Evolutionary conservation across 1,140 invertebrate species (phyloP), one percentile per base, ranked within the genome.

Genomic region (Conus betulinus): DNA sequence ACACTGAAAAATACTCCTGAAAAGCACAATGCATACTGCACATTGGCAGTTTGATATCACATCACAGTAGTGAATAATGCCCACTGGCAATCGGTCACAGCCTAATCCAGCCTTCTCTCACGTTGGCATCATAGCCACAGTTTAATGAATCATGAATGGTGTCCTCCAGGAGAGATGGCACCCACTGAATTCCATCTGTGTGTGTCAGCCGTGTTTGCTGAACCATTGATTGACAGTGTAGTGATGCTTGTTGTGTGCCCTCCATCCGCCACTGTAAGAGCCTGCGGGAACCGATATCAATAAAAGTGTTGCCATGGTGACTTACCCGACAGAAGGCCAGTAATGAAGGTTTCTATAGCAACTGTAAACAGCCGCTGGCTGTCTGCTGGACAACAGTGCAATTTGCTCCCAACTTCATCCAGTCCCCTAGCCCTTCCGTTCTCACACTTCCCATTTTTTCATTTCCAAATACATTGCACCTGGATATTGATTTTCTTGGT

Each of bases 261-360:
- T 39, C 27, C 27, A 79, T 79, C 27, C 78, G 27, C 27, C 27
- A 0, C 11, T 13, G 67, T 23, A 71, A 23, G 6, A 71, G 67
- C 67, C 11, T 6, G 20, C 6, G 0, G 67, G 67, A 71, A 20
- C 15, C 67, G 2, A 20, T 71, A 23, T 71, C 67, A 20, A 20
- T n/a, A 86, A 67, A 76, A 25, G n/a, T 25, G 63, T 78, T 86
- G 17, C 74, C 74, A 76, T 86, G 85, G 74, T 76, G 74, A 86
- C 85, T 15, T 10, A 27, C 5, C 63, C 7, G 39, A 8, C 4
- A 76, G 17, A 23, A n/a, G 27, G 25, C 55, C 25, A 11, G 52
- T 25, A n/a, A 52, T 52, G 39, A 7, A 13, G 23, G 63, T 86
- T 86, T 20, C 82, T 63, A 84, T 84, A 39, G 82, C 53, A 84